A percentile compares a stretch with the other conserved stretches of the same genome.
These are phyloP conservation scores for Corythornis madagascariensis DNA, from an alignment of 2,113 vertebrate species.

Conservation along the genomic window DNA sequence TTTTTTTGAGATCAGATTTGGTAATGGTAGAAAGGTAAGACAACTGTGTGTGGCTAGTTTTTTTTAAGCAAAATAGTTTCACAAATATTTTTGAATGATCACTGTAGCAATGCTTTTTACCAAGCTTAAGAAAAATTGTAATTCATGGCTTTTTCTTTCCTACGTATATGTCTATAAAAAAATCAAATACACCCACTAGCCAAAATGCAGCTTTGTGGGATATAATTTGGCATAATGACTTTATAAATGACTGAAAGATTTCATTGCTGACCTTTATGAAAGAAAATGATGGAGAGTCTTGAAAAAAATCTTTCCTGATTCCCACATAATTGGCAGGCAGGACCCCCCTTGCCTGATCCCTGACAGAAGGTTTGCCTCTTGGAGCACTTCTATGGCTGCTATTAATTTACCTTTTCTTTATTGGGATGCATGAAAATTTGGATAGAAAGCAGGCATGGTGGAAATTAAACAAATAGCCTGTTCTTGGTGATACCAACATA, in stretches of 20 bases:
- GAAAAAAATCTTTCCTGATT: constrained; percentile 86
- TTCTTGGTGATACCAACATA: not conserved
- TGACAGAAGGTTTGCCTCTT: constrained; percentile 76
- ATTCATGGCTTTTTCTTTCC: constrained; percentile 82
- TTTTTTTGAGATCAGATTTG: not conserved
- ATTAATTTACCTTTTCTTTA: not conserved
- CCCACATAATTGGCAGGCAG: constrained; percentile 73
- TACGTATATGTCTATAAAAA: constrained; percentile 75
- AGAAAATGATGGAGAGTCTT: constrained; percentile 77
- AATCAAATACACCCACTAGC: constrained; percentile 82
- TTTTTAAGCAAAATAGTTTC: constrained; percentile 62
- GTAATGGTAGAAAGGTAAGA: not conserved
- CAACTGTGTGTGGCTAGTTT: constrained; percentile 24
- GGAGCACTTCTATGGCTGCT: constrained; percentile 39
- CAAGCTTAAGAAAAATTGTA: not conserved
- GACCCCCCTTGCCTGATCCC: constrained; percentile 81
- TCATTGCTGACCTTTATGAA: constrained; percentile 81
- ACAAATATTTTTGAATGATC: constrained; percentile 38
- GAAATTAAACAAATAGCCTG: not conserved
- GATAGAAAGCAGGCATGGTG: not conserved
- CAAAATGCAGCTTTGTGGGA: constrained; percentile 86
- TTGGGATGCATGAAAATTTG: not conserved
- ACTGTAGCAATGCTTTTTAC: not conserved
- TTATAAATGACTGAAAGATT: constrained; percentile 79
- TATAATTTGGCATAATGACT: constrained; percentile 86